Evolutionary conservation across 2,113 vertebrate genomes (phyloP).

Genomic region (Philantomba maxwellii): DNA sequence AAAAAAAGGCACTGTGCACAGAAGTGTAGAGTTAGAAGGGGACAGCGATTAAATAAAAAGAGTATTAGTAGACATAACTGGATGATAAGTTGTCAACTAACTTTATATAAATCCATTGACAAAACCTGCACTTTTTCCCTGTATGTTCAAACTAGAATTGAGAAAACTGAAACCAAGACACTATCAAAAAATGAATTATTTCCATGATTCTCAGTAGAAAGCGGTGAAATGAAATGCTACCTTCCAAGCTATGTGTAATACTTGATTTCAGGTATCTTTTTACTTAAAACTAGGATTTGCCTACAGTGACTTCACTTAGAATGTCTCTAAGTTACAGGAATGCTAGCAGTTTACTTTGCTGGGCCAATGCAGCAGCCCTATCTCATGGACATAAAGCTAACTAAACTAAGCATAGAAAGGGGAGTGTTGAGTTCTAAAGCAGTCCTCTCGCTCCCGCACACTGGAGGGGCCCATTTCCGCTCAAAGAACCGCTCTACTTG

Average conservation of each 20-base stretch:
- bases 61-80: background rate
- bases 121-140: background rate
- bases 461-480: background rate
- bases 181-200: background rate
- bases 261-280: background rate
- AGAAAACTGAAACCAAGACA: background rate
- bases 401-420: background rate
- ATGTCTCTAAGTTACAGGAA: background rate
- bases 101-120: background rate
- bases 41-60: background rate
- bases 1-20: background rate
- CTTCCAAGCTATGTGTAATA: background rate
- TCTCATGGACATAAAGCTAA: background rate
- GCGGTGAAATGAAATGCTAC: background rate
- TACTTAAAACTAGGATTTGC: background rate
- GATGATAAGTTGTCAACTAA: background rate
- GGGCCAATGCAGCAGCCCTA: background rate
- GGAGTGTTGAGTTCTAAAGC: background rate
- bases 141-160: background rate
- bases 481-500: background rate
- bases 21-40: background rate
- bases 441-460: background rate
- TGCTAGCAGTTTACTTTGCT: background rate
- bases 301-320: background rate
- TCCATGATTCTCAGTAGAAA: background rate